Base-by-base conservation (phyloP, 2,888 invertebrate genomes). In the Noctua janthina region DNA sequence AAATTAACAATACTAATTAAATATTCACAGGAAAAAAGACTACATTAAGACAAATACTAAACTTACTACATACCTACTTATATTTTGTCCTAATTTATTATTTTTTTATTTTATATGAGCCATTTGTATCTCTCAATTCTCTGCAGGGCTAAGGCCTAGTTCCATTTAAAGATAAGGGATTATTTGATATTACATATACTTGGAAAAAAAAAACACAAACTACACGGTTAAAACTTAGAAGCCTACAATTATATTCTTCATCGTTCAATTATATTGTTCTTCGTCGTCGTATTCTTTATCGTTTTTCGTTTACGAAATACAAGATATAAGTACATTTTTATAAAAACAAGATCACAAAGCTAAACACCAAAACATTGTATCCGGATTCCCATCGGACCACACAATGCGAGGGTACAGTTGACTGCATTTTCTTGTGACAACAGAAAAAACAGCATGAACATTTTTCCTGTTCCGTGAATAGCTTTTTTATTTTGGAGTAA, bases 331-430 rank as follows among this genome's bases (percentile, higher is more conserved):
- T 46, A 77, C 1, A 62, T 64, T 20, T 49, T 56, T 79, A 79
- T 7, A 23, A 62, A 46, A n/a, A 68, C 43, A 80, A 0, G 7
- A 51, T 51, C 73, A 74, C 43, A 23, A 74, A 56, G 2, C 17
- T 15, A 51, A 66, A 59, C 56, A 70, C 51, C 11, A 67, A 67
- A 76, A 72, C 46, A 74, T 29, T 17, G 49, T 56, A 43, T 70
- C 49, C 11, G 17, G 20, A 56, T 75, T 70, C 64, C 23, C 71
- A 72, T 23, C 35, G 35, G 76, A 68, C 82, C 51, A 76, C 76
- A 82, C 82, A 76, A 62, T n/a, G 59, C 46, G 54, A 75, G 0
- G 62, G 73, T 79, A 72, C 72, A 71, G 23, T 66, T 13, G 20
- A 49, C 49, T 10, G 3, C 77, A 59, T 11, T 1, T 62, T 10